Evolutionary conservation across 2,797 vertebrate genomes (phyloP), one percentile per base, ranked within the genome.

Genomic region (Mormyrops attenuatus): DNA sequence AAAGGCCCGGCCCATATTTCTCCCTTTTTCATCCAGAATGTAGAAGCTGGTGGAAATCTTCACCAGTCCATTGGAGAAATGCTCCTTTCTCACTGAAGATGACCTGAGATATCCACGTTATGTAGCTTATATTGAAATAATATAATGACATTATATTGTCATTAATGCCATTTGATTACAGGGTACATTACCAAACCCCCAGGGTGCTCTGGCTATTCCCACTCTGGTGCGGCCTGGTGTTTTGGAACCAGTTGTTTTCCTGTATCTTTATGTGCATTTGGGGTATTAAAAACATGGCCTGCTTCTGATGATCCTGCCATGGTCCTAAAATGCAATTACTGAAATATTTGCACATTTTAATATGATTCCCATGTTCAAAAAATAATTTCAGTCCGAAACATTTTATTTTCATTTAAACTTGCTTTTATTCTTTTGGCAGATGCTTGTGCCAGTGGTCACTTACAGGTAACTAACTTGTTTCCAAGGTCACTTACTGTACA

Each of bases 1-100:
- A 89, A 87, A 85, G 89, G 85, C 53, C 66, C 49, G 90, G 90
- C 90, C 80, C 89, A 82, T 88, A 89, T 90, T 57, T 90, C 20
- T 4, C n/a, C 8, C 49, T 52, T 22, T 85, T 85, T 85, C 82
- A 85, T 30, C 88, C 88, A 20, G 53, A 77, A 34, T 77, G 60
- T 88, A 84, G 57, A 26, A 87, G 52, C 22, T 57, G 30, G 3
- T 90, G 88, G 89, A 77, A 49, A 73, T 82, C 91, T 89, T 47
- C 13, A 89, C 66, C n/a, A 53, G 13, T 80, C 57, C 53, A 85
- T 89, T 30, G 49, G 84, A 34, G 77, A 89, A 89, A 85, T 82
- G 22, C 1, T 50, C 49, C 8, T 22, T 26, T 44, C 60, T 44
- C 34, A 55, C n/a, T n/a, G 38, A 49, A 66, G n/a, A 80, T 88